Evolutionary conservation across 2,888 invertebrate genomes (phyloP), one percentile per base, ranked within the genome.

Genomic region (Prionchulus punctatus): DNA sequence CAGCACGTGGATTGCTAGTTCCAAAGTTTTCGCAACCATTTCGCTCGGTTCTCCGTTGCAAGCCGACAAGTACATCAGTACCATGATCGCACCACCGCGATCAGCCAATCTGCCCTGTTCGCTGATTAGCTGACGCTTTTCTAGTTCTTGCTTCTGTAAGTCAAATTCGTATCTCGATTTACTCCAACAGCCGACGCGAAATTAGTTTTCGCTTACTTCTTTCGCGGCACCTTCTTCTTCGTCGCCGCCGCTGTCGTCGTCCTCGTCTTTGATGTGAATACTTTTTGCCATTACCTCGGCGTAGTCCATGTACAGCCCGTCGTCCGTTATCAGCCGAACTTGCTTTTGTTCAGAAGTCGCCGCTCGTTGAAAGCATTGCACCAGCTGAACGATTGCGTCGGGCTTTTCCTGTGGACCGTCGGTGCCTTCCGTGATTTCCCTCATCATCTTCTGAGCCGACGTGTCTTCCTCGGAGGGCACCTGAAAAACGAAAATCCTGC

Each of bases 91-190:
- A 0, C 94, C 94, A 1, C 98, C 98, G 1, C 98, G 79, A 72
- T 92, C 87, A 0, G 96, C 89, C 25, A 99, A 76, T 12, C 98
- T 80, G 0, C 90, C 86, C 79, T 99, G 99, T 73, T 96, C 94
- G 78, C 91, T 94, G n/a, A 96, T 77, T 1, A 98, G 78, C 72
- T 92, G 92, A 70, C 96, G 94, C 69, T 96, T 96, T 71, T 96
- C 94, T 88, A 96, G 92, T 78, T 98, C 98, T 87, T 96, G 94
- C 75, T 96, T 94, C 94, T 92, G 63, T 54, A n/a, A n/a, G n/a
- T n/a, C n/a, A n/a, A n/a, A n/a, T n/a, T n/a, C n/a, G n/a, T n/a
- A n/a, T n/a, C n/a, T n/a, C n/a, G n/a, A n/a, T n/a, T n/a, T n/a
- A n/a, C n/a, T n/a, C n/a, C n/a, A n/a, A n/a, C n/a, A n/a, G n/a